Base-by-base conservation (phyloP, 2,113 vertebrate genomes). In the Hippoglossus stenolepis region DNA sequence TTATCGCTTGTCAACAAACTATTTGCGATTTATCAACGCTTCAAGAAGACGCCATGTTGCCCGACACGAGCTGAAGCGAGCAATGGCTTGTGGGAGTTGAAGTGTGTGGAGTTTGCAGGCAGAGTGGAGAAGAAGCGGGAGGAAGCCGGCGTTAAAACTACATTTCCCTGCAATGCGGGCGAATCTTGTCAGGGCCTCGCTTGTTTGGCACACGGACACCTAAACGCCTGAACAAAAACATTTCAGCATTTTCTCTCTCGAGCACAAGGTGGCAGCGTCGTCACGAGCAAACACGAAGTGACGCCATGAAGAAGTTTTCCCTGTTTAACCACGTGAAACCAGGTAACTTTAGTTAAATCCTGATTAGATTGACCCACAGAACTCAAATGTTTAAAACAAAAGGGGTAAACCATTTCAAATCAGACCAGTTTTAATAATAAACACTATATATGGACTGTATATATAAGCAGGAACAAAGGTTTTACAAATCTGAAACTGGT, bases 11-110 rank as follows among this genome's bases (percentile, higher is more conserved):
- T 90, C 81, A 87, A 90, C 68, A 89, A 81, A 83, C 82, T 49
- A 54, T 18, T 56, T 87, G 66, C 87, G 89, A 84, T 80, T 23
- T 31, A 0, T 68, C 17, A 77, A 77, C 93, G 93, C 85, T 93
- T 94, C 72, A 94, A 86, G 67, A 68, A 77, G 89, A 90, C 89
- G 85, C 91, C 92, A 94, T 94, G 14, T 63, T 74, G 35, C 60
- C 51, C 40, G 1, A 65, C 54, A 73, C 77, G 59, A 77, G 70
- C 49, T 4, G 24, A n/a, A 14, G 40, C 12, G 17, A 20, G 75
- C 75, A 66, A 28, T 0, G 79, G 0, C 0, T 77, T 87, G n/a
- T 93, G 93, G 93, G 89, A 91, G 40, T 13, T 43, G 40, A 13
- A 43, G 40, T 43, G 40, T 43, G 2, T 58, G 93, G 91, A 93